Conservation (phyloP, 2,888 invertebrate species). For the Synanthedon myopaeformis region DNA sequence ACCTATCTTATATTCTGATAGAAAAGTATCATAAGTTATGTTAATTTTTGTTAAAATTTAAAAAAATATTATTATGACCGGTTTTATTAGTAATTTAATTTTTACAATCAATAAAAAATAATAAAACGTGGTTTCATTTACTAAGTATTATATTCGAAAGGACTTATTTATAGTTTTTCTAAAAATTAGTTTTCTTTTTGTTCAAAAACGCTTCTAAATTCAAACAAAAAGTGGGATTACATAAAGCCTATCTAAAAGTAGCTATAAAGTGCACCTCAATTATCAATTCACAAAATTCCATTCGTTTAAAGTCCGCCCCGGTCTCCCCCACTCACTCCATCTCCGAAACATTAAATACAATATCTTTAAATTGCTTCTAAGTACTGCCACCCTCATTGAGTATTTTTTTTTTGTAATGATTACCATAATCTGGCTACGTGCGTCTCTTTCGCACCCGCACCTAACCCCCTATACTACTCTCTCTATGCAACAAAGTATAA, state of each 20-base stretch:
- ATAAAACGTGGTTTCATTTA: too few species aligned
- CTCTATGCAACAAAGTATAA: slow-evolving; percentile 31
- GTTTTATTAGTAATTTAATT: too few species aligned
- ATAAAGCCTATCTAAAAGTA: slow-evolving; percentile 1
- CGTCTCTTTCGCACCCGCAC: slow-evolving; percentile 26
- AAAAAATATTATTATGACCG: too few species aligned
- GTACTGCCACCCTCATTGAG: slow-evolving; percentile 59
- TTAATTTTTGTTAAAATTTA: too few species aligned
- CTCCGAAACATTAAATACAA: slow-evolving; percentile 61
- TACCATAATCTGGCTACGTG: slow-evolving; percentile 51
- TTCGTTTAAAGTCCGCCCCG: slow-evolving; percentile 21
- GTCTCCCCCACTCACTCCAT: slow-evolving; percentile 21
- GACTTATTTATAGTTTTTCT: too few species aligned
- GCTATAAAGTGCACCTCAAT: slow-evolving; percentile 49
- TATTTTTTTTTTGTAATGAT: slow-evolving; percentile 62
- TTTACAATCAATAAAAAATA: too few species aligned
- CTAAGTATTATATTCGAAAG: too few species aligned
- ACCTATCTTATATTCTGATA: too few species aligned
- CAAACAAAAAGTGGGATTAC: background rate
- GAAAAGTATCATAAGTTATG: too few species aligned
- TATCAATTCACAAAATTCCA: slow-evolving; percentile 55
- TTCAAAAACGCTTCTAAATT: too few species aligned
- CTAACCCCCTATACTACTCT: slow-evolving; percentile 1
- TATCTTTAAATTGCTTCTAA: slow-evolving; percentile 67
- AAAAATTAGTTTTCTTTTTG: too few species aligned